Conservation (phyloP, 1,140 invertebrate genomes). For the Zaprionus gabonicus region DNA sequence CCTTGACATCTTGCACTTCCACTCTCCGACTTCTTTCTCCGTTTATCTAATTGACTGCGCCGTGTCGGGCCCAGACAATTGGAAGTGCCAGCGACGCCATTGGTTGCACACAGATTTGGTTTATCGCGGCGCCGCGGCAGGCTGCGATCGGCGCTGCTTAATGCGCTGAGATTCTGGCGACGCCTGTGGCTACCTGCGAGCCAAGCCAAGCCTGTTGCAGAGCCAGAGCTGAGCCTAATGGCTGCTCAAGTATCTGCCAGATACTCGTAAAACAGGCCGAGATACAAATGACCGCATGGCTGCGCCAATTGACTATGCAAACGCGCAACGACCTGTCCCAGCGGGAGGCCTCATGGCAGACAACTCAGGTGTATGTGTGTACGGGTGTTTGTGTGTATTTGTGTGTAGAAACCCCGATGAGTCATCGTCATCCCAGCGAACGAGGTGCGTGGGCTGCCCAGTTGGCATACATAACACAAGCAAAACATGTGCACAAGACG, state of each 20-base stretch:
- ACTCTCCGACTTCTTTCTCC: neutral
- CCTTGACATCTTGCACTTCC: constrained; percentile 3
- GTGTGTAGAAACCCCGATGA: constrained; percentile 84
- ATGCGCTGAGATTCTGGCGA: constrained; percentile 30
- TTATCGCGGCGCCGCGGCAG: constrained; percentile 36
- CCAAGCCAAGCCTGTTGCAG: too few relatives aligned
- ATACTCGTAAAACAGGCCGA: constrained; percentile 29
- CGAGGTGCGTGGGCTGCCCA: constrained; percentile 42
- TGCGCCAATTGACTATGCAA: constrained; percentile 48
- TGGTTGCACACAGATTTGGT: constrained; percentile 49
- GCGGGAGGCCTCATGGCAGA: constrained; percentile 46
- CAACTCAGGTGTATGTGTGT: constrained; percentile 6
- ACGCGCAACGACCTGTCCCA: constrained; percentile 54
- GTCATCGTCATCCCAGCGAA: constrained; percentile 63
- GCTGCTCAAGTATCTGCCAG: constrained; percentile 57
- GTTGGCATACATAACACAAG: constrained; percentile 36
- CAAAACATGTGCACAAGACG: constrained; percentile 33
- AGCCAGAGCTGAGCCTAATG: constrained; percentile 54
- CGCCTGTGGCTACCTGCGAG: constrained; percentile 32
- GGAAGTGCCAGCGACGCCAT: constrained; percentile 56
- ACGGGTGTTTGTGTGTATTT: constrained; percentile 33
- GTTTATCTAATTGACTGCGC: constrained; percentile 50
- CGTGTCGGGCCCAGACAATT: constrained; percentile 44
- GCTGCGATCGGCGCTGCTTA: constrained; percentile 22
- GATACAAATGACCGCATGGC: constrained; percentile 46